Evolutionary conservation across 2,797 vertebrate genomes (phyloP), one percentile per base, ranked within the genome.

Genomic region (Cirrhinus mrigala): DNA sequence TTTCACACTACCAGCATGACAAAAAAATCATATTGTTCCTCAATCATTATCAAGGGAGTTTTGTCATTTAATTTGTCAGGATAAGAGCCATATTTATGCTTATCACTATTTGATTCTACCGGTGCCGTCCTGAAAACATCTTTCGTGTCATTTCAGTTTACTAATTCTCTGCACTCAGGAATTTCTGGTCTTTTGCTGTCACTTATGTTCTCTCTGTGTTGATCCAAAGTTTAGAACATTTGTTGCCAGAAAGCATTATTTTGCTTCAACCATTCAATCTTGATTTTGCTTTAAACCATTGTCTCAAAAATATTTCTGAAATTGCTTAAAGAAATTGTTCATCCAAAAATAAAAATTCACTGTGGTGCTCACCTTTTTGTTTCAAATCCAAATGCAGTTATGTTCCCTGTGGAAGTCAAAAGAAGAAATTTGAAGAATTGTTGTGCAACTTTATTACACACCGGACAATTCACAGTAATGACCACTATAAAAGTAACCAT

Each of bases 31-130:
- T 54, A 73, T 68, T 22, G 62, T 79, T 77, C 60, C 24, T 44
- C 37, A n/a, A 10, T 82, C 33, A 62, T 52, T 60, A 50, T 80
- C 22, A 80, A 60, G 11, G 29, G 66, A 85, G 68, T 64, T 64
- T 24, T 81, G 24, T 86, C 66, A 86, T 64, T 73, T 68, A n/a
- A 66, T 69, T 27, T 48, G 66, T 69, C 62, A 24, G 50, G 46
- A 58, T 50, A 24, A 84, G 46, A 52, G 77, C 68, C 40, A 50
- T 18, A 15, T 29, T 78, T 24, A 50, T 74, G 12, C 33, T 14
- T 16, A 48, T 44, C 29, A 40, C 46, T 15, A 20, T 37, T 60
- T 83, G 3, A 54, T 56, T 29, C 48, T 33, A 69, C n/a, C n/a
- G 29, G 60, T 56, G 60, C 33, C 12, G 1, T 77, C 74, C 33